Conservation (phyloP, 2,888 invertebrate species). For the Lasioglossum figueresi region DNA sequence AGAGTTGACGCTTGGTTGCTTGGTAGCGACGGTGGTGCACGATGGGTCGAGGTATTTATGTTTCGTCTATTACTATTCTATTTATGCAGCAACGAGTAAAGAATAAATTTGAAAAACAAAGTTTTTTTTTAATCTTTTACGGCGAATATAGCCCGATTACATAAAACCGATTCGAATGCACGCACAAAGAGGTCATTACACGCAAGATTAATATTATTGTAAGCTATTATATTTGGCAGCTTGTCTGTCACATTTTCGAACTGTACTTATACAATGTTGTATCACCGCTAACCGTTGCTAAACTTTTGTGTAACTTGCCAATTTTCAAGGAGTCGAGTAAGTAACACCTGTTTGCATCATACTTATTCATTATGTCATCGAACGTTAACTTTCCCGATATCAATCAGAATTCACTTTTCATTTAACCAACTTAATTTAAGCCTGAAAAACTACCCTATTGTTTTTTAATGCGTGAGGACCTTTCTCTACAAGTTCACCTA, state of each 20-base stretch:
- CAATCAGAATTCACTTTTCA: no score
- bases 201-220: not conserved
- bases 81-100: not conserved
- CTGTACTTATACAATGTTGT: not conserved
- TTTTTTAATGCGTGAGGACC: no score
- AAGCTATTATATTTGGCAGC: constrained; percentile 5
- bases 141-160: not conserved
- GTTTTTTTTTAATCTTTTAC: not conserved
- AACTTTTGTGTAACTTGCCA: constrained; percentile 2
- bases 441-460: no score
- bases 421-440: no score
- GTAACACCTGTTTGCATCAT: not conserved
- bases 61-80: not conserved
- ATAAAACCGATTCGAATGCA: not conserved
- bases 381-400: not conserved
- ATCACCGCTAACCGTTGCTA: constrained; percentile 9
- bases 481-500: no score
- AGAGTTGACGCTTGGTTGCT: constrained; percentile 92
- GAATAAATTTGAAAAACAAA: not conserved
- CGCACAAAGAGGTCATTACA: not conserved
- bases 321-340: constrained; percentile 34
- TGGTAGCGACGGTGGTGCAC: constrained; percentile 92
- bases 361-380: not conserved
- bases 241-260: constrained; percentile 1
- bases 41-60: constrained; percentile 88